Evolutionary conservation across 2,888 invertebrate species (phyloP), one percentile per base, ranked within the genome.

Genomic region (Cantharis rufa): DNA sequence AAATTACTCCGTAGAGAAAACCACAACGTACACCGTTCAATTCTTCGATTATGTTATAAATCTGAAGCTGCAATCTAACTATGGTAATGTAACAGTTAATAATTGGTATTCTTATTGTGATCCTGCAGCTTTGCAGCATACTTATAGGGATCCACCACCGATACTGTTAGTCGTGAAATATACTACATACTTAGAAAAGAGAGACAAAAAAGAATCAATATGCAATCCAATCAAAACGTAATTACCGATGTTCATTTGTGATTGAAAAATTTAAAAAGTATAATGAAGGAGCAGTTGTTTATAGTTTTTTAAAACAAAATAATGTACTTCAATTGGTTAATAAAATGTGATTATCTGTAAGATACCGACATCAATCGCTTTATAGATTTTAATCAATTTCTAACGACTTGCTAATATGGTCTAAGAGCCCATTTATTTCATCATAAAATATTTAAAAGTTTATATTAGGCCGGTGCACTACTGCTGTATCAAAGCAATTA

Each of bases 401-500:
- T 32, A 32, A 32, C 13, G 9, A 48, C n/a, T 48, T 9, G 48
- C 48, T 48, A 48, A 48, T 48, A 13, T n/a, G 48, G n/a, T 48
- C 48, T 48, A 48, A 48, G n/a, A 48, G 48, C 48, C 48, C 48
- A 48, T 66, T 66, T 66, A 66, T 66, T 21, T n/a, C 21, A 2
- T 48, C n/a, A 66, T 66, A 66, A 66, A 66, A 66, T 66, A 66
- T 66, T 66, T 66, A 66, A 16, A 66, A 66, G 64, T 66, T 66
- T 18, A 66, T 66, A 66, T n/a, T 66, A 11, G n/a, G n/a, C 18
- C 21, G n/a, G 24, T 48, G n/a, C 48, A 48, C 48, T 48, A 48
- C 48, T 48, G 48, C 48, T n/a, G n/a, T 48, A 48, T 48, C 48
- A 21, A 18, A 11, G 11, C 63, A 70, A 72, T 74, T 70, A 74